Evolutionary conservation across 2,113 vertebrate species (phyloP).

Genomic region (Ceyx margarethae): DNA sequence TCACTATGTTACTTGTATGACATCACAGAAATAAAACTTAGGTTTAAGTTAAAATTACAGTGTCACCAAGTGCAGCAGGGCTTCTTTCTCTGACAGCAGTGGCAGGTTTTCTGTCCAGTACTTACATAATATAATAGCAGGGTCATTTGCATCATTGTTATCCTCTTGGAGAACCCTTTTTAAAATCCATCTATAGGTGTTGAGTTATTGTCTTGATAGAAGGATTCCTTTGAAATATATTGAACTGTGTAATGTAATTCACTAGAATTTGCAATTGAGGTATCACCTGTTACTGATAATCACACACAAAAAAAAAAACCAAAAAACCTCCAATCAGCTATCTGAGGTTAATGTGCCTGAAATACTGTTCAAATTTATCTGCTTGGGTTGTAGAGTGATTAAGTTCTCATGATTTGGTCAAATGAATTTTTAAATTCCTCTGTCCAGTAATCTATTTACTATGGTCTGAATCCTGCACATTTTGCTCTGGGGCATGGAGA

Average conservation of each 20-base stretch:
- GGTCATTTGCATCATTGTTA: neutral
- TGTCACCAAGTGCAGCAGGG: neutral
- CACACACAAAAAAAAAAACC: slow-evolving; percentile 30
- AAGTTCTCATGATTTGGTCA: slow-evolving; percentile 41
- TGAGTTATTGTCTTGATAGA: slow-evolving; percentile 25
- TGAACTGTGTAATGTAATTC: slow-evolving; percentile 53
- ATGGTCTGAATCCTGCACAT: slow-evolving; percentile 14
- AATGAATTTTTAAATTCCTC: slow-evolving; percentile 26
- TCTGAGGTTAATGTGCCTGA: slow-evolving; percentile 67
- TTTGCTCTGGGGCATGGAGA: neutral
- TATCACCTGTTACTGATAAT: slow-evolving; percentile 67
- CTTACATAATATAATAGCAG: neutral
- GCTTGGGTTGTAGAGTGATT: slow-evolving; percentile 36
- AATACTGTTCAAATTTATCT: slow-evolving; percentile 64
- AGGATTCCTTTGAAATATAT: slow-evolving; percentile 30
- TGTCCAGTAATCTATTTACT: slow-evolving; percentile 31
- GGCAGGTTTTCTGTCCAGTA: neutral
- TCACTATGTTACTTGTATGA: neutral
- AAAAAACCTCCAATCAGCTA: slow-evolving; percentile 44
- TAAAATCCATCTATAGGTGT: neutral
- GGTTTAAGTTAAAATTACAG: neutral
- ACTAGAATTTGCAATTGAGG: slow-evolving; percentile 63
- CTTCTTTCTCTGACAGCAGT: neutral
- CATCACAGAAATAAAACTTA: neutral
- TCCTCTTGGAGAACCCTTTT: neutral